Evolutionary conservation across 92 coral and sea anemone species (phyloP).

Genomic region (Pocillopora meandrina): DNA sequence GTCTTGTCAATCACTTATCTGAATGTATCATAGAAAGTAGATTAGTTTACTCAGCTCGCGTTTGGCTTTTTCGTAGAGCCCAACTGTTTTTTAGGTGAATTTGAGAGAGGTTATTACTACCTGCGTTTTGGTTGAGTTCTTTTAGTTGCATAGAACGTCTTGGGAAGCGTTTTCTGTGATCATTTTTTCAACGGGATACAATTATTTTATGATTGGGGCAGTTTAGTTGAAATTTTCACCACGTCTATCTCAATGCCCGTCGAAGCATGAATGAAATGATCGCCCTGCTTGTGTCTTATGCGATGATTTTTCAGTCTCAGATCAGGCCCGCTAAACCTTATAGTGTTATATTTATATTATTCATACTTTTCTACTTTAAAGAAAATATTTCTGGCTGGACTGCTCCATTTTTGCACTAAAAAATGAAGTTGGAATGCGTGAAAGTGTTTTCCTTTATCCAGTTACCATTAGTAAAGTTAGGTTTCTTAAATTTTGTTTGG

Average conservation of each 20-base stretch:
- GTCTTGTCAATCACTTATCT: conserved; percentile 35
- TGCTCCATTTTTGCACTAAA: neutral
- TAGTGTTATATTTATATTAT: neutral
- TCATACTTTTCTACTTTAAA: neutral
- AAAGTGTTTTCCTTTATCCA: neutral
- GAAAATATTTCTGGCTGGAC: neutral
- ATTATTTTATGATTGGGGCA: no score
- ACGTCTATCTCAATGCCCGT: neutral
- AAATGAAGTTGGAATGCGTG: neutral
- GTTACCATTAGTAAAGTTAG: neutral
- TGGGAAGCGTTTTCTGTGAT: no score
- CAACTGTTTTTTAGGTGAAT: neutral
- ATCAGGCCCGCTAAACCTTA: neutral
- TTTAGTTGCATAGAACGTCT: no score
- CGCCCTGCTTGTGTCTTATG: neutral
- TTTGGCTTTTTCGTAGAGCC: neutral
- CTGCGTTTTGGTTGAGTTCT: no score
- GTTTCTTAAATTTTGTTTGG: neutral
- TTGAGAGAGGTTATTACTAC: neutral
- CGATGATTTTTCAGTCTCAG: neutral
- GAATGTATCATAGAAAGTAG: neutral
- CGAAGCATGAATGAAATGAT: neutral
- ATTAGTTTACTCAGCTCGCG: neutral
- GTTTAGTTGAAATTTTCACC: no score
- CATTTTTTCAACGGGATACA: no score